phyloP scores from a whole-genome alignment of 35 echinoderm and acorn worm genomes.

The Amphiura filiformis region DNA sequence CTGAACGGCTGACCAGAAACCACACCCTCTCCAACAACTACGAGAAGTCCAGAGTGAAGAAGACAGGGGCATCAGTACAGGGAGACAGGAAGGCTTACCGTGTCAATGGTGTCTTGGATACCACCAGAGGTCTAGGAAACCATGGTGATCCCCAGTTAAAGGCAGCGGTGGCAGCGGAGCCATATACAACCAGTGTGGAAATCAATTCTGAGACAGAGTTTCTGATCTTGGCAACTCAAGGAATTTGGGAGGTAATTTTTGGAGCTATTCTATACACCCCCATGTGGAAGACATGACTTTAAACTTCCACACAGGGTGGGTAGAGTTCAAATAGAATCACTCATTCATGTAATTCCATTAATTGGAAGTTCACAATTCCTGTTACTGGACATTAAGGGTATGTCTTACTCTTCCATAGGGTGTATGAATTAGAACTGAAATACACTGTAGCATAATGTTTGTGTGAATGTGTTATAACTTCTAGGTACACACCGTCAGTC shows the following conservation, averaged over 20 bases:
- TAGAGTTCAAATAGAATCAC: no score
- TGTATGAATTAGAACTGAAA: no score
- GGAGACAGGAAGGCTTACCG: constrained; percentile 51
- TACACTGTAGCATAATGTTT: no score
- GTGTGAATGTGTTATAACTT: no score
- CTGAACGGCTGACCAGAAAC: constrained; percentile 62
- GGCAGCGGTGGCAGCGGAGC: constrained; percentile 76
- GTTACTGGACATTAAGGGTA: no score
- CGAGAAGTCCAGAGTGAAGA: constrained; percentile 55
- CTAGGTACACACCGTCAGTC: no score
- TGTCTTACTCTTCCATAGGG: no score
- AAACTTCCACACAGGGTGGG: no score
- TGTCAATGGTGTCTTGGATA: constrained; percentile 89
- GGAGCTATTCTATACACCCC: no score
- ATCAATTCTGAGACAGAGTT: constrained; percentile 92
- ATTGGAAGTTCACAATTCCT: no score
- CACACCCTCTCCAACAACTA: constrained; percentile 63
- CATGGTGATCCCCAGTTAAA: constrained; percentile 92
- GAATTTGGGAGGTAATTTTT: constrained; percentile 95
- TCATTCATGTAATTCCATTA: no score
- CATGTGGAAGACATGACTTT: no score
- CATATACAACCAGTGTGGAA: constrained; percentile 72
- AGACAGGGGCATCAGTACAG: constrained; percentile 65
- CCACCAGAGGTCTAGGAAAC: constrained; percentile 90
- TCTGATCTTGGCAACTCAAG: constrained; percentile 81